These are phyloP conservation scores for Gallinago media DNA, from an alignment of 2,113 vertebrate species.

Conservation along the genomic window DNA sequence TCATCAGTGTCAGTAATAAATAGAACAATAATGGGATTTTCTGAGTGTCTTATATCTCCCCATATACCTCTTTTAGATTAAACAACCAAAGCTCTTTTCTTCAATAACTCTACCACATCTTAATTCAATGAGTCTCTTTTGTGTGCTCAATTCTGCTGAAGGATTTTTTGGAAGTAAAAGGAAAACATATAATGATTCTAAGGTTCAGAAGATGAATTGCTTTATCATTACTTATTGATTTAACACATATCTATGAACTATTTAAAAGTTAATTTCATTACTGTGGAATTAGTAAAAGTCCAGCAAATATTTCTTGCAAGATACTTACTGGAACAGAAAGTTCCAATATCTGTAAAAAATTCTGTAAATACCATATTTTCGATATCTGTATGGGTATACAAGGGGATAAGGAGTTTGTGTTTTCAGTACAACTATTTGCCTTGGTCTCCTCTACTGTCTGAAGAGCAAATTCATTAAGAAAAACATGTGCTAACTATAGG, in stretches of 20 bases:
- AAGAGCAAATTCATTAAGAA: background rate
- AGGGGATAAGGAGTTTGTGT: background rate
- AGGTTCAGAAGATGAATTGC: background rate
- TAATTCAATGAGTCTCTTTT: background rate
- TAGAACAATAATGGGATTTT: background rate
- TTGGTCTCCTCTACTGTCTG: background rate
- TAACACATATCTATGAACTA: background rate
- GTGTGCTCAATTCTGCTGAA: background rate
- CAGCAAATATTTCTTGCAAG: background rate
- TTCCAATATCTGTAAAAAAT: background rate
- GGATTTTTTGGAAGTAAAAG: background rate
- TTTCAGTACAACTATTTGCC: background rate
- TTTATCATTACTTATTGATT: background rate
- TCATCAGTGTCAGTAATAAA: background rate
- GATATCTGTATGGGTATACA: background rate
- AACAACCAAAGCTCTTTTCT: background rate
- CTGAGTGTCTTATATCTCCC: background rate
- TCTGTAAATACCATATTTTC: accelerated
- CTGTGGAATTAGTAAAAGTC: background rate
- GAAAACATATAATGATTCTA: background rate
- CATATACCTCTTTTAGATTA: background rate
- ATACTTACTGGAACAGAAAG: background rate
- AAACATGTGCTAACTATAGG: background rate
- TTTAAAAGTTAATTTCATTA: conserved; percentile 1
- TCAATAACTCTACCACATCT: background rate